phyloP scores from a whole-genome alignment of 1,140 invertebrate species.

The Ylistrum balloti region DNA sequence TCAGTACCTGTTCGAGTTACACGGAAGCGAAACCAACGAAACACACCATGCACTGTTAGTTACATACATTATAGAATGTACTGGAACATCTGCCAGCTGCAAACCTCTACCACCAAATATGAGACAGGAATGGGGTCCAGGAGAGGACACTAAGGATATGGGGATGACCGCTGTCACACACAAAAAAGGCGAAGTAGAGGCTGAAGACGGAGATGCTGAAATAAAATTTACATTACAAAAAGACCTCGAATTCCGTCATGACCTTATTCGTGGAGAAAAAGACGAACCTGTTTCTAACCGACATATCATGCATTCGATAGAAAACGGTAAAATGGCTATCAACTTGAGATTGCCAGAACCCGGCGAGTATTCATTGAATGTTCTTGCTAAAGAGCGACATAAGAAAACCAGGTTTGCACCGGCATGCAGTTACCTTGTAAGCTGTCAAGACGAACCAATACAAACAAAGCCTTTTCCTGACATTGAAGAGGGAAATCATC shows the following conservation, averaged over 20 bases:
- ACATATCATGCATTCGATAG: constrained; percentile 65
- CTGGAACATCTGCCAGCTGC: constrained; percentile 61
- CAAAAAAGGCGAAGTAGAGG: constrained; percentile 66
- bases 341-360: constrained; percentile 67
- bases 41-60: constrained; percentile 59
- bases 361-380: constrained; percentile 69
- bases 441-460: constrained; percentile 70
- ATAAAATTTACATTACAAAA: constrained; percentile 68
- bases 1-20: constrained; percentile 69
- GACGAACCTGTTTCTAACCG: constrained; percentile 60
- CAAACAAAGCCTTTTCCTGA: constrained; percentile 67
- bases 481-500: constrained; percentile 59
- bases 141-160: constrained; percentile 69
- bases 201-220: constrained; percentile 71
- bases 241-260: constrained; percentile 70
- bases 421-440: constrained; percentile 68
- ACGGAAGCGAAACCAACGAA: constrained; percentile 66
- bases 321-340: constrained; percentile 67
- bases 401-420: constrained; percentile 66
- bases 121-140: constrained; percentile 71
- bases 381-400: constrained; percentile 66
- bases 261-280: constrained; percentile 66
- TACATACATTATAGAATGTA: constrained; percentile 67
- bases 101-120: constrained; percentile 68
- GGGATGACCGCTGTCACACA: constrained; percentile 69